A percentile compares a stretch with the other conserved stretches of the same genome.
Conservation (phyloP, 2,797 vertebrate genomes). For the Hylomyscus alleni region DNA sequence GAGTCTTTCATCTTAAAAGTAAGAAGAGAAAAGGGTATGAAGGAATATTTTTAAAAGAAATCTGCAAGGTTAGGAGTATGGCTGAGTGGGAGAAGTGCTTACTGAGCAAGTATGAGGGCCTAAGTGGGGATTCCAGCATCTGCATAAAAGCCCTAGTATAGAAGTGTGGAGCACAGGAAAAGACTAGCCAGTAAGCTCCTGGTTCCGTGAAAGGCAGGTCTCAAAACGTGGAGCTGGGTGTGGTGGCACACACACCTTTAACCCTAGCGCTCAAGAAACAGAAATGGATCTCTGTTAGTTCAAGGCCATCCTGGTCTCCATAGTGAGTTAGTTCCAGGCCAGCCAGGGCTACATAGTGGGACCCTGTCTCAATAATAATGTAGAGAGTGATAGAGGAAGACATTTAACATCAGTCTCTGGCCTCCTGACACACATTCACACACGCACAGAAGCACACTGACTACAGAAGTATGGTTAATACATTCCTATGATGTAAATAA, state of each 20-base stretch:
- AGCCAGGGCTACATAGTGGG: background rate
- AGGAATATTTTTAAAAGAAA: slow-evolving; percentile 25
- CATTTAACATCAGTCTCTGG: background rate
- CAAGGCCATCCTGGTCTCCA: background rate
- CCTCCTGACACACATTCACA: no score
- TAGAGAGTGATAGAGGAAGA: background rate
- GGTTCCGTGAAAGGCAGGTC: background rate
- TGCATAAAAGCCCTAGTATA: background rate
- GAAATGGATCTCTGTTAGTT: background rate
- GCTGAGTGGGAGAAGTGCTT: background rate
- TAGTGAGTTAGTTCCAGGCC: background rate
- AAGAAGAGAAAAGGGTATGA: background rate
- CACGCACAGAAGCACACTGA: background rate
- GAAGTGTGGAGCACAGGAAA: background rate
- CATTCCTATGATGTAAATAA: background rate
- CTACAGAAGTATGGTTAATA: background rate
- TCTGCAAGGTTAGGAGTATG: background rate
- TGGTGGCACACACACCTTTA: background rate
- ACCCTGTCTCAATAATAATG: background rate
- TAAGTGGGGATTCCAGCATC: background rate
- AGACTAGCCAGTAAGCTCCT: background rate
- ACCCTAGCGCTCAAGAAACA: background rate
- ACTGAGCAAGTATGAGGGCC: background rate
- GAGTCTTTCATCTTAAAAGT: slow-evolving; percentile 58
- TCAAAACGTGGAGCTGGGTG: background rate